Evolutionary conservation across 2,797 vertebrate genomes (phyloP), one percentile per base, ranked within the genome.

Genomic region (Sebastes jordani): DNA sequence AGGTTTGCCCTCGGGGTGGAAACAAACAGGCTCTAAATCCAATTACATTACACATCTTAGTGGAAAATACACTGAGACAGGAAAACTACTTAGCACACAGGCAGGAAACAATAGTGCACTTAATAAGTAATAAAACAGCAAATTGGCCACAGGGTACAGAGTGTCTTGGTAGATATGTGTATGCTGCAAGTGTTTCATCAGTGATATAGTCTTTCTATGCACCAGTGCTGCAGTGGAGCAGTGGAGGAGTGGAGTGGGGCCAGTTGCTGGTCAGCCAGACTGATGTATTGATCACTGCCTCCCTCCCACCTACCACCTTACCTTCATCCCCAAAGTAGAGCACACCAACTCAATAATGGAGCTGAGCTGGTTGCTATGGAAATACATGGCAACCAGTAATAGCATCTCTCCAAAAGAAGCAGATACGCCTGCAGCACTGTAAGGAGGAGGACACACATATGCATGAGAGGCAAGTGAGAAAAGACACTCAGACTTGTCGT

Each of bases 401-500:
- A 99, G 95, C 98, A 99, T 99, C 96, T 99, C 99, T 91, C 99
- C 98, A 89, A 99, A 99, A 84, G 99, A 99, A 86, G 99, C 99
- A 61, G 98, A 97, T 49, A 99, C 99, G 13, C 99, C 98, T 59
- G 99, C 98, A 88, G 98, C 99, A 90, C 99, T 99, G 92, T 73
- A 78, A 78, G 68, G 71, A 86, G 83, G 68, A 86, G 82, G 73
- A 89, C 73, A 91, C 69, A 90, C 78, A 86, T 11, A 86, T 25
- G 82, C 71, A 85, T n/a, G 55, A 6, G 11, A 83, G 66, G 67
- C 42, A 29, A 84, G 73, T 75, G 74, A 83, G 81, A 30, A 76
- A 64, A 84, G 58, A 86, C 82, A 84, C 75, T 76, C 63, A 63
- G 76, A 67, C 76, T 70, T 46, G 82, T 62, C 14, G 23, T 78